These are phyloP conservation scores for Schizopygopsis malacanthus DNA, from an alignment of 2,797 vertebrate genomes.

Conservation along the genomic window DNA sequence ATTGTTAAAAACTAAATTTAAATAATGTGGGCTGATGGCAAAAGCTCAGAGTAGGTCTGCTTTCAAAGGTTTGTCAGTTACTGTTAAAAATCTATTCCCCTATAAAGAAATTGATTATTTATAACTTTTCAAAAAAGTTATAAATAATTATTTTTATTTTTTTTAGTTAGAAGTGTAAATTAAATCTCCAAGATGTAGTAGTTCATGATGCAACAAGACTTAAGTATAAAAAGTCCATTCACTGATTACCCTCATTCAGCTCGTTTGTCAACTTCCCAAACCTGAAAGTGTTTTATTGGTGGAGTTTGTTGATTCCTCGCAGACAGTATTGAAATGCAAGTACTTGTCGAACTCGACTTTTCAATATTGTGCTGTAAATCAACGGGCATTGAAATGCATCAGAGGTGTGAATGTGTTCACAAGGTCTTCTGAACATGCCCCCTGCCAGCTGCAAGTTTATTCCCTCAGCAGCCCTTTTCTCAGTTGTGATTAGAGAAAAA, in stretches of 20 bases:
- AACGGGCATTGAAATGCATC: slow-evolving; percentile 80
- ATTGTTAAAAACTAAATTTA: neutral
- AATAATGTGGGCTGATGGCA: neutral
- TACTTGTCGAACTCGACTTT: slow-evolving; percentile 70
- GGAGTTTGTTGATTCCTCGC: slow-evolving; percentile 80
- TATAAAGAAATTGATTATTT: neutral
- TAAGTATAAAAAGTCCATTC: neutral
- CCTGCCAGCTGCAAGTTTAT: slow-evolving; percentile 75
- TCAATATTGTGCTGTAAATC: slow-evolving; percentile 80
- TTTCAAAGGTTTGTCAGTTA: neutral
- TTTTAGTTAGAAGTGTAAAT: neutral
- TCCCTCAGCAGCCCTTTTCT: slow-evolving; percentile 73
- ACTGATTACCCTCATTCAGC: slow-evolving; percentile 17
- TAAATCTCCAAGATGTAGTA: neutral
- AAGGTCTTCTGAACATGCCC: slow-evolving; percentile 71
- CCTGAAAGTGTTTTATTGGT: slow-evolving; percentile 40
- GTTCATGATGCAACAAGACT: neutral
- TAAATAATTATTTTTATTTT: too few relatives aligned
- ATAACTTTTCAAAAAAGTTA: too few relatives aligned
- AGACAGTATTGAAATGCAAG: slow-evolving; percentile 82
- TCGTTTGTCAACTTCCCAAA: slow-evolving; percentile 55
- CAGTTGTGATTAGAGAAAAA: neutral
- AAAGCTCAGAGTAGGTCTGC: neutral
- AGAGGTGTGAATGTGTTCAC: slow-evolving; percentile 82
- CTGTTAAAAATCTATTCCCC: neutral